Evolutionary conservation across 2,113 vertebrate species (phyloP), one percentile per base, ranked within the genome.

Genomic region (Anoura caudifer): DNA sequence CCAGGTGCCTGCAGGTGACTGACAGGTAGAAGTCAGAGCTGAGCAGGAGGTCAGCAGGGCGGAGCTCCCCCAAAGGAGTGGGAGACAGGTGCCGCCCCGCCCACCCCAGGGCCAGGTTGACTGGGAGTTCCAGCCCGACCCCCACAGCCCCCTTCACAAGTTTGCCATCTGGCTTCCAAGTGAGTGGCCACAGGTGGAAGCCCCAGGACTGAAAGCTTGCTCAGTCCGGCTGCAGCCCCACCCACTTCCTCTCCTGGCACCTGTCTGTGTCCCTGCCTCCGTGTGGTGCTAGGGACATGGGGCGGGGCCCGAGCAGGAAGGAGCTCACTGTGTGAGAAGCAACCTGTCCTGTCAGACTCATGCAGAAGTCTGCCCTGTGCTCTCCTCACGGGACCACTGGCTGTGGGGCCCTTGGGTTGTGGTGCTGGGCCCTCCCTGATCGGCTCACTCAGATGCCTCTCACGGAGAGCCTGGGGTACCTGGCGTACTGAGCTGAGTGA

Each of bases 231-330:
- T 6, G 2, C 31, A 36, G 9, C 15, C n/a, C 28, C 2, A 22
- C 4, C 5, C 4, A 12, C 76, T 61, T 31, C n/a, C 47, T 26
- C 59, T 28, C 15, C 5, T 7, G 84, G 26, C 33, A 15, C 20
- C 63, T 4, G 17, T 12, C 36, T 50, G 19, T 22, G 36, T 87
- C 56, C 33, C n/a, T 61, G 9, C 20, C 36, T 47, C 41, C 38
- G 4, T 26, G 50, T 0, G 4, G 75, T 31, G 7, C 52, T 13
- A 2, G 41, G 17, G 14, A 7, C 0, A 3, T 15, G n/a, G 14
- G 33, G 19, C 38, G 6, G 61, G 41, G 56, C 59, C 52, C 0
- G 19, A 83, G 24, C 33, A 67, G 59, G 41, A 59, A 67, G 59
- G 41, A 47, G 41, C 65, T 17, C 47, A 0, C 9, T 4, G 3